Conservation (phyloP, 2,113 vertebrate genomes). For the Furnarius figulus region DNA sequence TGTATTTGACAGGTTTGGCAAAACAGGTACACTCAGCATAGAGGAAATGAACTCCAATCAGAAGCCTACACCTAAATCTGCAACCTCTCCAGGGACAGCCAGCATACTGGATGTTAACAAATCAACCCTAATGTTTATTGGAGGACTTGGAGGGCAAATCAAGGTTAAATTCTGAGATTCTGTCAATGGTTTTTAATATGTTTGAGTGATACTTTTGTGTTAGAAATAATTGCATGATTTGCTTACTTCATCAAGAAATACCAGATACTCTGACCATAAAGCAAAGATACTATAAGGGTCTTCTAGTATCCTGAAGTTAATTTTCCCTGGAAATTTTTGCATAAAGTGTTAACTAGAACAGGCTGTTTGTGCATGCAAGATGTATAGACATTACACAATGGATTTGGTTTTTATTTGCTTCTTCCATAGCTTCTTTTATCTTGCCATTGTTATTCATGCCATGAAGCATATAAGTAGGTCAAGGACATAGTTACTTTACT, state of each 20-base stretch:
- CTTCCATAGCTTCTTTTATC: not conserved
- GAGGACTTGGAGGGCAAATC: conserved; percentile 84
- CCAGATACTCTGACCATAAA: not conserved
- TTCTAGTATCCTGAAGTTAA: not conserved
- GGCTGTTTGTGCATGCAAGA: not conserved
- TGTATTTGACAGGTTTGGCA: conserved; percentile 83
- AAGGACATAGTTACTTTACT: not conserved
- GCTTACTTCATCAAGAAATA: not conserved
- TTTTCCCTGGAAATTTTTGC: not conserved
- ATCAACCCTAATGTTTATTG: conserved; percentile 84
- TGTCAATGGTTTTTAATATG: not conserved
- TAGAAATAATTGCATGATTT: not conserved
- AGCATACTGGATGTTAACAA: conserved; percentile 83
- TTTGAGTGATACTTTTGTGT: not conserved
- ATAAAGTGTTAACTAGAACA: not conserved
- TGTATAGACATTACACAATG: not conserved
- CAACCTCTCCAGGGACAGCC: conserved; percentile 77
- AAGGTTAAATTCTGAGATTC: conserved; percentile 74
- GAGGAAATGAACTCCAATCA: conserved; percentile 79
- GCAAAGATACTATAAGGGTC: not conserved
- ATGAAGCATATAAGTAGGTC: not conserved
- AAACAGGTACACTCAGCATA: conserved; percentile 80
- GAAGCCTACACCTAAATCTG: conserved; percentile 70
- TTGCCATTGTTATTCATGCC: not conserved
- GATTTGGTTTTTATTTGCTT: not conserved